Base-by-base conservation (phyloP, 2,888 invertebrate genomes). In the Drosophila eohydei region DNA sequence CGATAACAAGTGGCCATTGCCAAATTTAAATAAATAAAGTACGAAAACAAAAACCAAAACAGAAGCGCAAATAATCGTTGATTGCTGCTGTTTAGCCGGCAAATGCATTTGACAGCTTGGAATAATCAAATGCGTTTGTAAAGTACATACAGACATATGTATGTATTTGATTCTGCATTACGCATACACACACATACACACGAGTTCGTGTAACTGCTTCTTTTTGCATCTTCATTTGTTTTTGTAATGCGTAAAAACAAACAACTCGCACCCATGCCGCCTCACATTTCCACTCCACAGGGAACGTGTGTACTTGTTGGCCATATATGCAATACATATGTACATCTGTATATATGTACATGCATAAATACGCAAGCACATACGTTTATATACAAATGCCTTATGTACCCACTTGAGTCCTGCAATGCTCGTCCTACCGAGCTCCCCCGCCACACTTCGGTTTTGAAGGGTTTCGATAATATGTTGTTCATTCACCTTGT, bases 401-500 rank as follows among this genome's bases (percentile, higher is more conserved):
- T 68, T 61, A 70, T 73, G 58, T 70, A 67, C 63, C 44, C 60
- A 43, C 59, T 57, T 63, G 56, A 60, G 65, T 77, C 52, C 67
- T 72, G 61, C 57, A 41, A 44, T 54, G 40, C 67, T 55, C 64
- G 34, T 66, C 52, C 63, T 50, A 58, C 9, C 32, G 11, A 44
- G 51, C 16, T 43, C 46, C 48, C 55, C 60, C 41, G 28, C 54
- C 67, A 30, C 59, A 46, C 55, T 48, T 68, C 62, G 65, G 28
- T 62, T 71, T 80, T 75, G 65, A 71, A 79, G 68, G 71, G 80
- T 74, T 84, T 70, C 86, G 81, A 84, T 84, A 84, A 82, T 80
- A 75, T 75, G 80, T 88, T 84, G 88, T 88, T 80, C 88, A 84
- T 85, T 84, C 88, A 84, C 88, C 83, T 85, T 85, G 52, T 58